Percentiles rank a stretch among this genome's conserved stretches.
These are phyloP conservation scores for Megaustenia siamemsis DNA, from an alignment of 2,888 invertebrate species.

Conservation along the genomic window DNA sequence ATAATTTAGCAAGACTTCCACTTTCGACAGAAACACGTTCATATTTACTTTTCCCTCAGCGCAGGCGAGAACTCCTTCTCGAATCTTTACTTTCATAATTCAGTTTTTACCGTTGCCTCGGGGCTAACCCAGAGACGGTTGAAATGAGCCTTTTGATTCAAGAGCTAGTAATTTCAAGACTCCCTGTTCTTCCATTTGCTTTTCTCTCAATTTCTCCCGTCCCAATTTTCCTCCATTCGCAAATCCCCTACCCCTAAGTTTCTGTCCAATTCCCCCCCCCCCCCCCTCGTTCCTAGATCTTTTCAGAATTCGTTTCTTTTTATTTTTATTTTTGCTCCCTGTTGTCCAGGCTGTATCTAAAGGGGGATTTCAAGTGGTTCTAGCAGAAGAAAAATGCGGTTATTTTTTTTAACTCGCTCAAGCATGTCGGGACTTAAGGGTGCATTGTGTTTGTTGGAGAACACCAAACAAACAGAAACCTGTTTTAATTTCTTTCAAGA, in stretches of 20 bases:
- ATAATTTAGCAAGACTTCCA: slow-evolving; percentile 24
- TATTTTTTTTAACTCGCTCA: background rate
- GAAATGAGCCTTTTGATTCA: slow-evolving; percentile 42
- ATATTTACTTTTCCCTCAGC: slow-evolving; percentile 47
- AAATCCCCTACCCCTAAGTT: too few relatives aligned
- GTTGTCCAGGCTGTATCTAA: background rate
- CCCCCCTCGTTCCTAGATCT: background rate
- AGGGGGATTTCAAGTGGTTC: background rate
- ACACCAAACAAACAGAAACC: background rate
- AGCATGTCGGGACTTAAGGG: background rate
- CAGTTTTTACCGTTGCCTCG: slow-evolving; percentile 52
- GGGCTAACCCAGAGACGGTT: slow-evolving; percentile 23
- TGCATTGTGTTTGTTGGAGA: background rate
- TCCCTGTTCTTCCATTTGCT: slow-evolving; percentile 36
- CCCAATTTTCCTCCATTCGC: slow-evolving; percentile 26
- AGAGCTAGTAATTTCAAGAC: slow-evolving; percentile 37
- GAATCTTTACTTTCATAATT: slow-evolving; percentile 45
- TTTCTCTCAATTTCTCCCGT: slow-evolving; percentile 29
- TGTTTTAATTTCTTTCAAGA: background rate
- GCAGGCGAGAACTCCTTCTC: slow-evolving; percentile 19
- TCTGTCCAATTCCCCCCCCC: slow-evolving; percentile 12
- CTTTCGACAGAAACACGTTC: slow-evolving; percentile 14
- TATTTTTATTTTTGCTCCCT: background rate
- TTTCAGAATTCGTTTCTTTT: background rate
- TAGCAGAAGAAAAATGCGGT: background rate